Conservation (phyloP, 2,888 invertebrate genomes). For the Apocheima hispidaria region DNA sequence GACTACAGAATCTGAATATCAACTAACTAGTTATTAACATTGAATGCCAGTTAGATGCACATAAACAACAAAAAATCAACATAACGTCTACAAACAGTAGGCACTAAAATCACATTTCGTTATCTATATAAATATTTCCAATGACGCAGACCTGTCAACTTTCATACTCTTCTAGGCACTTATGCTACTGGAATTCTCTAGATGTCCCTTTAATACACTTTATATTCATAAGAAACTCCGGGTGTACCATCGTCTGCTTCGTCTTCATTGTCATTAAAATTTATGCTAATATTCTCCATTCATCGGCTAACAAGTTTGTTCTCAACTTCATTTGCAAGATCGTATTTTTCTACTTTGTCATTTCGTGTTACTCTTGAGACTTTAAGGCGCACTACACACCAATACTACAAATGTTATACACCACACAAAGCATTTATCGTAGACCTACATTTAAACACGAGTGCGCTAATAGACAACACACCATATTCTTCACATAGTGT, state of each 20-base stretch:
- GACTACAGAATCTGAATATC: conserved; percentile 3
- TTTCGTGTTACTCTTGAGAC: conserved; percentile 6
- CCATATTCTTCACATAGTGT: no score
- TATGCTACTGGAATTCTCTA: conserved; percentile 15
- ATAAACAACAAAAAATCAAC: conserved; percentile 7
- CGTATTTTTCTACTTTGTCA: conserved; percentile 12
- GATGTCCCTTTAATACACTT: conserved; percentile 24
- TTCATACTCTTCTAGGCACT: conserved; percentile 1
- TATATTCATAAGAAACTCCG: conserved; percentile 41
- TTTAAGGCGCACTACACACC: no score
- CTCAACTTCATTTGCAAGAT: conserved; percentile 41
- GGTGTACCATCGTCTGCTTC: conserved; percentile 22
- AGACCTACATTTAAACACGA: no score
- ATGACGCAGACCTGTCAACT: conserved; percentile 1
- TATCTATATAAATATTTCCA: conserved; percentile 7
- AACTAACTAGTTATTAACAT: conserved; percentile 6
- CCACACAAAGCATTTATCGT: no score
- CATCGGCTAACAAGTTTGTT: conserved; percentile 38
- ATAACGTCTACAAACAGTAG: neutral
- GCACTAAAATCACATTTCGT: conserved; percentile 1
- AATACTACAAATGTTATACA: no score
- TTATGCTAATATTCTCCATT: conserved; percentile 39
- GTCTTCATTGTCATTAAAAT: conserved; percentile 47
- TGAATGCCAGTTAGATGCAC: conserved; percentile 1
- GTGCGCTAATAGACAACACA: no score